Percentiles rank a stretch among this genome's conserved stretches.
phyloP scores from a whole-genome alignment of 1,140 invertebrate species.

The Geopemphigus sp. region DNA sequence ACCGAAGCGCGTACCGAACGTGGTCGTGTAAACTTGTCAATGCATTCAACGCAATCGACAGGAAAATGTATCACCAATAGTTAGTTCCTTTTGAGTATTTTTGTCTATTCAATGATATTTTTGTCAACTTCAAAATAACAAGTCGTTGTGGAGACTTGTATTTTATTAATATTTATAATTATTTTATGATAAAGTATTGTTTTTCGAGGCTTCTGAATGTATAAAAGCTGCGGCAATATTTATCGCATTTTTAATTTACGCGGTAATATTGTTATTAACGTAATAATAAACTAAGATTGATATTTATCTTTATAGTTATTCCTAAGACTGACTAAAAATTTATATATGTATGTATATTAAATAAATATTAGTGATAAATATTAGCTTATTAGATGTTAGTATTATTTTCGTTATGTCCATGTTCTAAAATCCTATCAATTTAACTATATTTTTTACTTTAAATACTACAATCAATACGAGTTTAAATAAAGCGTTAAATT shows the following conservation, averaged over 20 bases:
- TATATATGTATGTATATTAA: background rate
- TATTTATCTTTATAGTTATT: constrained; percentile 19
- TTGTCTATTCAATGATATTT: background rate
- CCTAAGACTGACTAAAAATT: constrained; percentile 22
- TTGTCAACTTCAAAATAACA: background rate
- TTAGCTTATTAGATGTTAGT: background rate
- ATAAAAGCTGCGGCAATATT: background rate
- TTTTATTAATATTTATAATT: background rate
- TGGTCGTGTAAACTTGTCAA: background rate
- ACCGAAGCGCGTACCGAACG: background rate
- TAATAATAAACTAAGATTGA: background rate
- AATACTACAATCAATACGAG: background rate
- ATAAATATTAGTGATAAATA: background rate
- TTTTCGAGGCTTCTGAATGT: background rate
- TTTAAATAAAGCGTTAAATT: background rate
- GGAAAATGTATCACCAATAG: constrained; percentile 10
- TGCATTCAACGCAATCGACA: background rate
- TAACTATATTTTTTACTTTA: background rate
- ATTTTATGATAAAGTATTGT: constrained; percentile 18
- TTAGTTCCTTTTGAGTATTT: constrained; percentile 39
- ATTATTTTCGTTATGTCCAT: background rate
- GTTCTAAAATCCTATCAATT: background rate
- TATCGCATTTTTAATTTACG: constrained; percentile 26
- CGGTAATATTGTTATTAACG: constrained; percentile 16
- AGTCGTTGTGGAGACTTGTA: background rate